Percentiles rank a stretch among this genome's conserved stretches.
phyloP scores from a whole-genome alignment of 2,797 vertebrate species.

The Notolepis coatsorum region DNA sequence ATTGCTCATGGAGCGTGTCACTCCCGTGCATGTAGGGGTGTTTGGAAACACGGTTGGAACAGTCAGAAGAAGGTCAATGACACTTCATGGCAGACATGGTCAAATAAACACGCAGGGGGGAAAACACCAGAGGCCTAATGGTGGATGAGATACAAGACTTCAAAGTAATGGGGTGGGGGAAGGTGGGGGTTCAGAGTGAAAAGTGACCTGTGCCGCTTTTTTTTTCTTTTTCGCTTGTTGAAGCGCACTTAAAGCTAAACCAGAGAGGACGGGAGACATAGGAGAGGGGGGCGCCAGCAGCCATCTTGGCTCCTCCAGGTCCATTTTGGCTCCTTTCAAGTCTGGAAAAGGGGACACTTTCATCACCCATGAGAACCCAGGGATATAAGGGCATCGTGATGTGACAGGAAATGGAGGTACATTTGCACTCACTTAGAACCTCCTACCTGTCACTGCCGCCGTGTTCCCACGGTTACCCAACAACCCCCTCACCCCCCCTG shows the following conservation, averaged over 20 bases:
- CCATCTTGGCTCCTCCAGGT: slow-evolving; percentile 15
- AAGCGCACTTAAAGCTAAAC: slow-evolving; percentile 2
- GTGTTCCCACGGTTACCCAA: slow-evolving; percentile 6
- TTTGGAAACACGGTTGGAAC: slow-evolving; percentile 26
- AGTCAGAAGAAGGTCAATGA: background rate
- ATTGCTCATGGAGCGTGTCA: slow-evolving; percentile 10
- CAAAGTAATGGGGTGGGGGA: background rate
- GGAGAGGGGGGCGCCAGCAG: slow-evolving; percentile 1
- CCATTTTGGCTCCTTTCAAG: background rate
- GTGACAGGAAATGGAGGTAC: slow-evolving; percentile 31
- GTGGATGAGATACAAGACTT: slow-evolving; percentile 28
- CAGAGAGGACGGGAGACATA: background rate
- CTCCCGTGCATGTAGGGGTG: slow-evolving; percentile 7
- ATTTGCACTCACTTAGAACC: slow-evolving; percentile 37
- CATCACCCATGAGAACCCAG: slow-evolving; percentile 5
- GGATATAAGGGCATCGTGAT: slow-evolving; percentile 1
- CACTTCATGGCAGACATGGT: slow-evolving; percentile 12
- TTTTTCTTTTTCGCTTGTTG: background rate
- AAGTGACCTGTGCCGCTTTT: background rate
- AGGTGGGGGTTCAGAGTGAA: slow-evolving; percentile 7
- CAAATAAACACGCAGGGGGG: slow-evolving; percentile 36
- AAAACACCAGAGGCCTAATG: slow-evolving; percentile 3
- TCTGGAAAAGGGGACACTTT: slow-evolving; percentile 15
- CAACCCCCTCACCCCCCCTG: background rate
- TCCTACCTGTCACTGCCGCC: slow-evolving; percentile 24